phyloP scores from a whole-genome alignment of 2,797 vertebrate species.

The Dendrocincla fuliginosa region DNA sequence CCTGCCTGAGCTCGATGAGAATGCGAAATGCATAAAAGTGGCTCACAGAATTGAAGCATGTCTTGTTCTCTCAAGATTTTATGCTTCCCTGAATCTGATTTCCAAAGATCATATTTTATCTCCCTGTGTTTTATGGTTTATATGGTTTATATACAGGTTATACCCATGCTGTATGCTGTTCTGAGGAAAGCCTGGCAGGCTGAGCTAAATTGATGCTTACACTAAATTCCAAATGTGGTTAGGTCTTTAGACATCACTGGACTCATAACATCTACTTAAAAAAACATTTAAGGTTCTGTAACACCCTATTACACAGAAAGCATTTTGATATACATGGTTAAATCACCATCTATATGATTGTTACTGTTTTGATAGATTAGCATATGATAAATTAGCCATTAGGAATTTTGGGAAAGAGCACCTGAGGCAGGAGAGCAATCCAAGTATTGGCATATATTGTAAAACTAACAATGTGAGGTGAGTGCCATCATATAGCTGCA shows the following conservation, averaged over 20 bases:
- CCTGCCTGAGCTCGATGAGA: accelerated
- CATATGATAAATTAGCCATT: neutral
- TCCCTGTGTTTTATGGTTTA: neutral
- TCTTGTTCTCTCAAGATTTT: neutral
- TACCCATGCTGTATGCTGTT: neutral
- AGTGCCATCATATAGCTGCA: neutral
- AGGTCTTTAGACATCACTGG: neutral
- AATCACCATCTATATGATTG: neutral
- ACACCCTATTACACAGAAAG: neutral
- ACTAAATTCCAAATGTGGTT: neutral
- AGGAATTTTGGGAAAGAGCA: neutral
- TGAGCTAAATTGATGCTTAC: neutral
- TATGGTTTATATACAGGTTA: neutral
- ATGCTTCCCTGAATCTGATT: neutral
- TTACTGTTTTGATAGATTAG: neutral
- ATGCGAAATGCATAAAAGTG: neutral
- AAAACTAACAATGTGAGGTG: accelerated
- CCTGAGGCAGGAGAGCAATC: neutral
- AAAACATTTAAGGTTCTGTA: neutral
- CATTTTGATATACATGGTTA: neutral
- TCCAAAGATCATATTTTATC: neutral
- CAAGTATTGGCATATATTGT: neutral
- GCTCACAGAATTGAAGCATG: accelerated
- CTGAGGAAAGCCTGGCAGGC: neutral
- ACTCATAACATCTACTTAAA: neutral